Conservation (phyloP, 2,113 vertebrate species). For the Brachionichthys hirsutus region DNA sequence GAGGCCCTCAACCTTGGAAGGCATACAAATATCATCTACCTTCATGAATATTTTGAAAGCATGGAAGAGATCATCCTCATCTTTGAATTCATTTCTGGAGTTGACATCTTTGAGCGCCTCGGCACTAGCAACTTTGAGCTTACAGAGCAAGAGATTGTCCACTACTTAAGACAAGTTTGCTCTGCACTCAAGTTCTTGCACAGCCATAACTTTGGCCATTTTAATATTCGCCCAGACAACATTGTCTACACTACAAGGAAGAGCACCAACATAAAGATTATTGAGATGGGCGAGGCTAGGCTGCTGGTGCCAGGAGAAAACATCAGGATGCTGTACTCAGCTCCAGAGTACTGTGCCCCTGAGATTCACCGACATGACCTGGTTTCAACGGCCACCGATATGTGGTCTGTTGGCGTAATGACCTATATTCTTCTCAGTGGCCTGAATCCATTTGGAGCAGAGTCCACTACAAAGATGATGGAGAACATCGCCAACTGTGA, state of each 20-base stretch:
- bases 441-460: constrained; percentile 93
- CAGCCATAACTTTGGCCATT: constrained; percentile 87
- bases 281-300: constrained; percentile 95
- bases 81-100: constrained; percentile 95
- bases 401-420: constrained; percentile 97
- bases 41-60: constrained; percentile 97
- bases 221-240: constrained; percentile 95
- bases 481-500: constrained; percentile 94
- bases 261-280: constrained; percentile 89
- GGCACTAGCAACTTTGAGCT: constrained; percentile 90
- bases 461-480: constrained; percentile 91
- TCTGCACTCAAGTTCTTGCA: constrained; percentile 90
- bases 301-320: constrained; percentile 92
- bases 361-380: constrained; percentile 94
- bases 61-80: constrained; percentile 96
- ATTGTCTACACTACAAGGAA: constrained; percentile 93
- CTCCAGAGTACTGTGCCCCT: constrained; percentile 93
- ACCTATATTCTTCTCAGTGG: constrained; percentile 94
- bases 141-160: constrained; percentile 92
- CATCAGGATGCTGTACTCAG: constrained; percentile 90
- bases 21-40: constrained; percentile 88
- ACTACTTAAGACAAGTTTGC: constrained; percentile 90
- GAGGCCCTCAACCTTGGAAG: constrained; percentile 90
- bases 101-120: constrained; percentile 97
- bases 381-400: constrained; percentile 91